Conservation (phyloP, 2,113 vertebrate genomes). For the Guaruba guarouba region DNA sequence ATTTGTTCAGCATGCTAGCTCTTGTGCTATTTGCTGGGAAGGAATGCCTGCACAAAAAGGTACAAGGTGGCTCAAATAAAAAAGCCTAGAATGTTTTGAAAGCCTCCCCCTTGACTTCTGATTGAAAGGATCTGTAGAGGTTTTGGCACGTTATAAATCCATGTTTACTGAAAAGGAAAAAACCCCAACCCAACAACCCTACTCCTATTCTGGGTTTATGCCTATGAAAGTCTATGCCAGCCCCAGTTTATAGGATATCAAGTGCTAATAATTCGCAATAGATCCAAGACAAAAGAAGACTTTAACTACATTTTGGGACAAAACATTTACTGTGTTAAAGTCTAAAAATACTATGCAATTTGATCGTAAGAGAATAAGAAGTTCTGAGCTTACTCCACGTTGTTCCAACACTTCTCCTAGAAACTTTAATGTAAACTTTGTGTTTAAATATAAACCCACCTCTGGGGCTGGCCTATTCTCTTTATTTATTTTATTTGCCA, state of each 20-base stretch:
- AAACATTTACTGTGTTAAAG: slow-evolving; percentile 36
- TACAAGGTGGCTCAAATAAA: background rate
- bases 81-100: slow-evolving; percentile 44
- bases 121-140: background rate
- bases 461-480: background rate
- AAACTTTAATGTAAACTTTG: slow-evolving; percentile 48
- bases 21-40: slow-evolving; percentile 58
- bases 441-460: slow-evolving; percentile 52
- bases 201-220: background rate
- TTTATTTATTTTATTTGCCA: slow-evolving; percentile 46
- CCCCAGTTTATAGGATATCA: slow-evolving; percentile 44
- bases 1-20: slow-evolving; percentile 55
- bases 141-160: slow-evolving; percentile 41
- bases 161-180: slow-evolving; percentile 35
- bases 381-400: slow-evolving; percentile 10
- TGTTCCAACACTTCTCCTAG: slow-evolving; percentile 20
- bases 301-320: slow-evolving; percentile 42
- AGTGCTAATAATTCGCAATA: slow-evolving; percentile 42
- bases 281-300: slow-evolving; percentile 43
- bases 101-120: slow-evolving; percentile 12
- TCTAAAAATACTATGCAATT: slow-evolving; percentile 49
- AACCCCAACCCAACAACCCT: background rate
- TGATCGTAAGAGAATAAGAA: background rate
- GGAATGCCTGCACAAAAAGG: slow-evolving; percentile 46
- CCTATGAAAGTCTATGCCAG: slow-evolving; percentile 6